These are phyloP conservation scores for Sminthurides aquaticus DNA, from an alignment of 2,888 invertebrate species.

Conservation along the genomic window DNA sequence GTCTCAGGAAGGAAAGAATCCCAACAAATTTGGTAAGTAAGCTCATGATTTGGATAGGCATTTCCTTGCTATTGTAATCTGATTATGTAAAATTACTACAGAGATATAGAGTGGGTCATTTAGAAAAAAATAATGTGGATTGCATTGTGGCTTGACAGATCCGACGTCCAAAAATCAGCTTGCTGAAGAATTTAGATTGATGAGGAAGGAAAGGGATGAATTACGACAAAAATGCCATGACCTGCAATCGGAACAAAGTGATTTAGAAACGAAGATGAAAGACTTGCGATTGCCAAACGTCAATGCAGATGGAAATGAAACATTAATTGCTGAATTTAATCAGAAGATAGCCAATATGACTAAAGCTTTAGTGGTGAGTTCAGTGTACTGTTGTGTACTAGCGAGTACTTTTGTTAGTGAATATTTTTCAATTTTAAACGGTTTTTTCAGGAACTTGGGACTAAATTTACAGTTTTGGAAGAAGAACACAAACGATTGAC, in stretches of 20 bases:
- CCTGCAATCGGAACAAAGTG: background rate
- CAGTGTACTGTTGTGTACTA: background rate
- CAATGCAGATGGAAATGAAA: background rate
- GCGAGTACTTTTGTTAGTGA: background rate
- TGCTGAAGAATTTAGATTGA: slow-evolving; percentile 7
- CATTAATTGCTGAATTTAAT: background rate
- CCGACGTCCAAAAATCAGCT: slow-evolving; percentile 17
- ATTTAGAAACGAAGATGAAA: background rate
- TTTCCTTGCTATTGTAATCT: background rate
- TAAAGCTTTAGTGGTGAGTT: slow-evolving; percentile 19
- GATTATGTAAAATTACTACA: background rate
- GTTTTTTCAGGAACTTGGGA: slow-evolving; percentile 11
- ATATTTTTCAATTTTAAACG: background rate
- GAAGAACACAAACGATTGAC: slow-evolving; percentile 6
- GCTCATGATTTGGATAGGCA: background rate
- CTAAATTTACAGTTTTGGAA: slow-evolving; percentile 10
- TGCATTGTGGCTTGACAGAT: slow-evolving; percentile 9
- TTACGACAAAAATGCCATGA: background rate
- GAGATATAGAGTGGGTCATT: background rate
- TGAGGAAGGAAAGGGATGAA: slow-evolving; percentile 18
- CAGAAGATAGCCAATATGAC: slow-evolving; percentile 17
- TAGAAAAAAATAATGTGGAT: background rate
- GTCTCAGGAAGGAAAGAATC: slow-evolving; percentile 24
- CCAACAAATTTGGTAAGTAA: slow-evolving; percentile 15
- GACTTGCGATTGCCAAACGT: background rate